Percentiles rank a stretch among this genome's conserved stretches.
phyloP scores from a whole-genome alignment of 2,797 vertebrate species.

The Melopsittacus undulatus region DNA sequence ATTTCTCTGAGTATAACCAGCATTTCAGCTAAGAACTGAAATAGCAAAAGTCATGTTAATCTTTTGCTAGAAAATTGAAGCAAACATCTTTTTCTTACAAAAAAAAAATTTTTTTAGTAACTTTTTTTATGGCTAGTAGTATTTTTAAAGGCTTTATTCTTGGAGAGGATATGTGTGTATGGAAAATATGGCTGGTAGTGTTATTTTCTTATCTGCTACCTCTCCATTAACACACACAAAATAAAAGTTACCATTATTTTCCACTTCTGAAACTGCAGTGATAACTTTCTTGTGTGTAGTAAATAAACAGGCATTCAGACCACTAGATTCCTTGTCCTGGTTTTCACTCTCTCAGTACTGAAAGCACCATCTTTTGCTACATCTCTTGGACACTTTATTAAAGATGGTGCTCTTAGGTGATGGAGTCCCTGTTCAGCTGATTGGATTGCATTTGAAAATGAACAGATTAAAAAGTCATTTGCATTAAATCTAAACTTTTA shows the following conservation, averaged over 20 bases:
- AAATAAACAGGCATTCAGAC: neutral
- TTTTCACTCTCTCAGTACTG: neutral
- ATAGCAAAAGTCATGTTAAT: neutral
- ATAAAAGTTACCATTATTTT: neutral
- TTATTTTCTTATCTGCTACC: neutral
- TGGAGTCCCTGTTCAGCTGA: neutral
- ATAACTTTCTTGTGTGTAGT: neutral
- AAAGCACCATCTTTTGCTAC: neutral
- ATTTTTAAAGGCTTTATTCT: conserved; percentile 7
- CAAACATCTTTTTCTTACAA: neutral
- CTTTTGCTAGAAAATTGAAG: neutral
- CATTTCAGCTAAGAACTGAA: neutral
- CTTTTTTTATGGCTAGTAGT: neutral
- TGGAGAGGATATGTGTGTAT: neutral
- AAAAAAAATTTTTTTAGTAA: neutral
- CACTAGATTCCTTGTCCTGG: neutral
- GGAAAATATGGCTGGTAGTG: neutral
- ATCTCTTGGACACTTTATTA: neutral
- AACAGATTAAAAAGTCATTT: neutral
- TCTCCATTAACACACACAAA: neutral
- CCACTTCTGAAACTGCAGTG: neutral
- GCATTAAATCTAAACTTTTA: neutral
- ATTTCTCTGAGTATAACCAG: neutral
- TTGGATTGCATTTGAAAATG: neutral
- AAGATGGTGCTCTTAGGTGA: neutral